These are phyloP conservation scores for Dynastes tityus DNA, from an alignment of 2,888 invertebrate genomes.

Conservation along the genomic window DNA sequence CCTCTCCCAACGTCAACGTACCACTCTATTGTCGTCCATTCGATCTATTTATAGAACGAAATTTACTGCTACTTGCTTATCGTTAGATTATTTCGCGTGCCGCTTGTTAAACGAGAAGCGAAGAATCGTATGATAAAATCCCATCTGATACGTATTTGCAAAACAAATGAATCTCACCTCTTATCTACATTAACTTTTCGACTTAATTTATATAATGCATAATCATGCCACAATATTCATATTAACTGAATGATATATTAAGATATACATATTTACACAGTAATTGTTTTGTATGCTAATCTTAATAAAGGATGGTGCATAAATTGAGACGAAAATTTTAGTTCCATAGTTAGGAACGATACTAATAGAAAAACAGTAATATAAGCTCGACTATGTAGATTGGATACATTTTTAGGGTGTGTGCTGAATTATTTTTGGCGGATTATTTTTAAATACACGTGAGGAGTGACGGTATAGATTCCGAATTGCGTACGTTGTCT, in stretches of 20 bases:
- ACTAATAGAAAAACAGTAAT: not conserved
- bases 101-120: not conserved
- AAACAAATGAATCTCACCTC: slow-evolving; percentile 1
- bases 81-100: slow-evolving; percentile 17
- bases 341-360: no score
- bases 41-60: slow-evolving; percentile 38
- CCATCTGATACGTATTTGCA: not conserved
- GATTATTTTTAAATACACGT: slow-evolving; percentile 40
- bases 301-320: not conserved
- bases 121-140: slow-evolving; percentile 27
- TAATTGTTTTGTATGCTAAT: not conserved
- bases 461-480: slow-evolving; percentile 11
- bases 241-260: not conserved
- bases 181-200: slow-evolving; percentile 16
- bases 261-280: not conserved
- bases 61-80: slow-evolving; percentile 27
- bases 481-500: slow-evolving; percentile 20
- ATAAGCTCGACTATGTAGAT: not conserved
- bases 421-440: slow-evolving; percentile 27
- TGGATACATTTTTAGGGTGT: slow-evolving; percentile 41
- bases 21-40: not conserved
- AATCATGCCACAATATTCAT: not conserved
- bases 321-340: no score
- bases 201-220: not conserved
- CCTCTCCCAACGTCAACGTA: not conserved